Percentiles rank a stretch among this genome's conserved stretches.
Evolutionary conservation across 53 echinoderm and acorn worm genomes (phyloP).

Genomic region (Paracentrotus lividus): DNA sequence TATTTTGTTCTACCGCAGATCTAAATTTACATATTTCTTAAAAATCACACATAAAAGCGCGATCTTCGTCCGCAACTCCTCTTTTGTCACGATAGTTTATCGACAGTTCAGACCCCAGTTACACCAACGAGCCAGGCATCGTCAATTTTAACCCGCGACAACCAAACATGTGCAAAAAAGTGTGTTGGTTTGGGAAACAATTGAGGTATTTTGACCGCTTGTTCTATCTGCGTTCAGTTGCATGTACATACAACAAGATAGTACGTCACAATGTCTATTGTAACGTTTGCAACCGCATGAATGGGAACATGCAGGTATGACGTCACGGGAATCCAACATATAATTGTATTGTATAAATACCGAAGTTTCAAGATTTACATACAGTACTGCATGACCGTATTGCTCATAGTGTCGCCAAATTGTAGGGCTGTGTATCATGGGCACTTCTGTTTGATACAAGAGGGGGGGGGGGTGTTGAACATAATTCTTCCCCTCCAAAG

Average conservation of each 20-base stretch:
- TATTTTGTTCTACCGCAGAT: background rate
- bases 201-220: no score
- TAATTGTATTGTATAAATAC: background rate
- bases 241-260: background rate
- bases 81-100: conserved; percentile 27
- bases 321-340: background rate
- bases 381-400: background rate
- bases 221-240: conserved; percentile 3
- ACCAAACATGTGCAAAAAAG: no score
- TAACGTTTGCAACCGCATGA: background rate
- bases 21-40: conserved; percentile 10
- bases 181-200: no score
- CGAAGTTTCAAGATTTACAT: no score
- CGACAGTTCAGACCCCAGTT: no score
- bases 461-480: background rate
- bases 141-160: no score
- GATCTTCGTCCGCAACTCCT: background rate
- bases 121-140: no score
- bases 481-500: no score
- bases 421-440: no score
- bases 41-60: background rate
- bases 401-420: no score
- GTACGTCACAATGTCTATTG: conserved; percentile 33
- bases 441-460: background rate
- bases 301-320: background rate